Evolutionary conservation across 2,888 invertebrate genomes (phyloP), one percentile per base, ranked within the genome.

Genomic region (Sceliomorpha sp.): DNA sequence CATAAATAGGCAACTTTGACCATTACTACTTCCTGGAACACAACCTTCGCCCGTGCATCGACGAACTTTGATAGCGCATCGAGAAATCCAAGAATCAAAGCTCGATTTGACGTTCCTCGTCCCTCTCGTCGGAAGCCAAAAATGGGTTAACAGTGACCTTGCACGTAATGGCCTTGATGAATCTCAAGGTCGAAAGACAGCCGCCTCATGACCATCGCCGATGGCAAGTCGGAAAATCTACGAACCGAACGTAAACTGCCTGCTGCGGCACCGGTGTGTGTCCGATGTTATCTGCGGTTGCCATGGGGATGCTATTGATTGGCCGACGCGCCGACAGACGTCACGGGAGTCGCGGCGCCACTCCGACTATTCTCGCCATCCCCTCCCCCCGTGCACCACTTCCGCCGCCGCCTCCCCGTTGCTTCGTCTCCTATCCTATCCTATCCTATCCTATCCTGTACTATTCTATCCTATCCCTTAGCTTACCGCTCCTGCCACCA

Each of bases 261-360:
- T 80, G 80, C 72, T 77, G 70, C 71, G 70, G 70, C 76, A 76
- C 79, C 83, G 77, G 83, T 85, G 85, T 86, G 82, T 84, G 87
- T 87, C 85, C 87, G 88, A 88, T 88, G 87, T 87, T 88, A 87
- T 88, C 88, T 87, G 88, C 86, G 87, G 88, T 88, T 88, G 87
- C 87, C 87, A 88, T 88, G 87, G 88, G 85, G 84, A 88, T 87
- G 82, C 87, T 88, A 88, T 88, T 88, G 88, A 88, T 88, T 88
- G 87, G 87, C 87, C 86, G 79, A 85, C 86, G 87, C 87, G 87
- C 88, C 88, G 87, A 88, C 87, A 88, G 88, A 88, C 88, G 87
- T 88, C 90, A 90, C 90, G 90, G 90, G 90, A 88, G 88, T 88
- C 87, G 87, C 89, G 88, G 89, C 90, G 88, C 88, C 89, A 88